Percentiles rank a stretch among this genome's conserved stretches.
These are phyloP conservation scores for Tricholaema leucomelas DNA, from an alignment of 2,113 vertebrate genomes.

Conservation along the genomic window DNA sequence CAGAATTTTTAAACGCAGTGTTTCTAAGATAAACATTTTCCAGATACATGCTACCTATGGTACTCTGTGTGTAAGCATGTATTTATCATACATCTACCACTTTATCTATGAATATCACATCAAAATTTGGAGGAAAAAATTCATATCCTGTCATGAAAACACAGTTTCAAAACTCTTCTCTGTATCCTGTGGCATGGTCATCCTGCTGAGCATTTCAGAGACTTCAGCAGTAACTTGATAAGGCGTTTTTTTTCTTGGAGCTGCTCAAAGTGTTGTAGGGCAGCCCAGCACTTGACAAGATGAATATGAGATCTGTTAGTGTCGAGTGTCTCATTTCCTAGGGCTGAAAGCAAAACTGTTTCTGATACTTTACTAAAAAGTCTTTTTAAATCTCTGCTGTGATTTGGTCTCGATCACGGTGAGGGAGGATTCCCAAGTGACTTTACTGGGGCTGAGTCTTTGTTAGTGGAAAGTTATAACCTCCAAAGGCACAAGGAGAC, in stretches of 20 bases:
- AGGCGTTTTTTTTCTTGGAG: background rate
- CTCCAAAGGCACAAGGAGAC: background rate
- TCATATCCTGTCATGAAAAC: slow-evolving; percentile 54
- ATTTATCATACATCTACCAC: background rate
- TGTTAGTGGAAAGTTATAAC: background rate
- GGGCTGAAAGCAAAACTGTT: background rate
- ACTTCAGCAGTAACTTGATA: slow-evolving; percentile 66
- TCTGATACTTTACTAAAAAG: background rate
- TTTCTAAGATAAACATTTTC: background rate
- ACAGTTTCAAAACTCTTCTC: slow-evolving; percentile 25
- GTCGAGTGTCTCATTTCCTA: slow-evolving; percentile 47
- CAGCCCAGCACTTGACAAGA: slow-evolving; percentile 26
- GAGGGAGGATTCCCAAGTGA: background rate
- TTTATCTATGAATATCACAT: slow-evolving; percentile 38
- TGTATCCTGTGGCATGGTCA: background rate
- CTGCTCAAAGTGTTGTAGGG: background rate
- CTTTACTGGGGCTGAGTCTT: background rate
- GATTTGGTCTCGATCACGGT: background rate
- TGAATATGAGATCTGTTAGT: slow-evolving; percentile 34
- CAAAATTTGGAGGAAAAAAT: slow-evolving; percentile 41
- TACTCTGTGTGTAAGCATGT: background rate
- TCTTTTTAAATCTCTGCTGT: background rate
- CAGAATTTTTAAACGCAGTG: background rate
- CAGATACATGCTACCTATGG: accelerated
- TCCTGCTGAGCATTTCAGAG: slow-evolving; percentile 27